Evolutionary conservation across 2,113 vertebrate species (phyloP).

Genomic region (Ptychochromis oligacanthus): DNA sequence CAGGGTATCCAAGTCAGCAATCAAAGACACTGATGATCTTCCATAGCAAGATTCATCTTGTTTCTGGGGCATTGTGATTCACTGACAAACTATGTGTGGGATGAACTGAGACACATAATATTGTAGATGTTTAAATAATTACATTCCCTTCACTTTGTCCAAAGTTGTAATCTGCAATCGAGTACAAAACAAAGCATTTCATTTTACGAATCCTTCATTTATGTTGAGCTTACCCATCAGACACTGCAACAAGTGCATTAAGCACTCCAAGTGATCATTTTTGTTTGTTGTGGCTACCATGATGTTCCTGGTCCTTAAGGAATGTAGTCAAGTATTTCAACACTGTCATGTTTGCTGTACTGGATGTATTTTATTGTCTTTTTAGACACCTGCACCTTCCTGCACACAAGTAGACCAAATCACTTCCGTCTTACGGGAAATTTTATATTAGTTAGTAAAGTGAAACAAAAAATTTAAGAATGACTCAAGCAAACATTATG

Average conservation of each 20-base stretch:
- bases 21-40: conserved; percentile 38
- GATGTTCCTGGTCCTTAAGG: neutral
- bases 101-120: neutral
- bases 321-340: conserved; percentile 1
- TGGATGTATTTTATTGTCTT: neutral
- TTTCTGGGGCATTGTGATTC: conserved; percentile 54
- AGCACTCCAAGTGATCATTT: neutral
- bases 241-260: neutral
- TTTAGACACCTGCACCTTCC: neutral
- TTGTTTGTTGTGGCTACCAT: neutral
- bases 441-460: neutral
- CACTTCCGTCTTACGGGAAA: neutral
- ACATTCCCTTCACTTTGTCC: neutral
- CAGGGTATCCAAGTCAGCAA: conserved; percentile 9
- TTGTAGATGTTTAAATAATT: neutral
- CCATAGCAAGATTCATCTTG: conserved; percentile 24
- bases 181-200: neutral
- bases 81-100: conserved; percentile 37
- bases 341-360: neutral
- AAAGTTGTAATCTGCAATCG: fast-evolving
- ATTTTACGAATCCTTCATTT: neutral
- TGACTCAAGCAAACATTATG: neutral
- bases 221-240: neutral
- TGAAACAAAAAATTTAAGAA: fast-evolving
- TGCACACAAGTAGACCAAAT: neutral